A percentile compares a stretch with the other conserved stretches of the same genome.
phyloP scores from a whole-genome alignment of 2,113 vertebrate genomes.

The Polypterus bichir region DNA sequence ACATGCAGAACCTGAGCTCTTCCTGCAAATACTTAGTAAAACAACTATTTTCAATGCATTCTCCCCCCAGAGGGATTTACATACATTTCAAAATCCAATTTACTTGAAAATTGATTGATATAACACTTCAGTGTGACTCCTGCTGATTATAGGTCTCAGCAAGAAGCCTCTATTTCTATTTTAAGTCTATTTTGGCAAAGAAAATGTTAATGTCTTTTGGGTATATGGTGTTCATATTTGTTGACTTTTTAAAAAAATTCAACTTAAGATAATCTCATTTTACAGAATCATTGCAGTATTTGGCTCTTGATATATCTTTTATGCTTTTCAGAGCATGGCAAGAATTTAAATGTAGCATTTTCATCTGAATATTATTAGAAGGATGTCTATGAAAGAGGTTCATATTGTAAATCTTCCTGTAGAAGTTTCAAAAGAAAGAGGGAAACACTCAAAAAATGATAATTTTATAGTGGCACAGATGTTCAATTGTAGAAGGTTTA shows the following conservation, averaged over 20 bases:
- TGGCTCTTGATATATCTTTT: neutral
- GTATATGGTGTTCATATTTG: neutral
- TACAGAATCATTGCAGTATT: neutral
- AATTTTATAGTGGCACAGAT: neutral
- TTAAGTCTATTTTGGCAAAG: neutral
- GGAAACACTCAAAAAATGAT: no score
- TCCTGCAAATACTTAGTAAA: no score
- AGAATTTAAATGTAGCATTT: neutral
- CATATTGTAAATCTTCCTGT: neutral
- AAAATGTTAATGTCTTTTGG: neutral
- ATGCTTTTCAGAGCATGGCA: neutral
- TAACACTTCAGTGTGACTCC: neutral
- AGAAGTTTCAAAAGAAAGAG: neutral
- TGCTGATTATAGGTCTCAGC: neutral
- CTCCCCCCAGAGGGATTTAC: neutral
- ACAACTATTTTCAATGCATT: no score
- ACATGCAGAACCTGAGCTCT: no score
- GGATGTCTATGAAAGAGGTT: neutral
- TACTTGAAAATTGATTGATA: neutral
- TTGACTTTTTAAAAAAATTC: neutral
- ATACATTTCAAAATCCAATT: neutral
- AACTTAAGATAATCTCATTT: neutral
- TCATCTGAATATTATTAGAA: neutral
- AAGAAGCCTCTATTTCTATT: neutral
- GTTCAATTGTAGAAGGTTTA: neutral